These are phyloP conservation scores for Tenthredo distinguenda DNA, from an alignment of 2,888 invertebrate species.

Conservation along the genomic window DNA sequence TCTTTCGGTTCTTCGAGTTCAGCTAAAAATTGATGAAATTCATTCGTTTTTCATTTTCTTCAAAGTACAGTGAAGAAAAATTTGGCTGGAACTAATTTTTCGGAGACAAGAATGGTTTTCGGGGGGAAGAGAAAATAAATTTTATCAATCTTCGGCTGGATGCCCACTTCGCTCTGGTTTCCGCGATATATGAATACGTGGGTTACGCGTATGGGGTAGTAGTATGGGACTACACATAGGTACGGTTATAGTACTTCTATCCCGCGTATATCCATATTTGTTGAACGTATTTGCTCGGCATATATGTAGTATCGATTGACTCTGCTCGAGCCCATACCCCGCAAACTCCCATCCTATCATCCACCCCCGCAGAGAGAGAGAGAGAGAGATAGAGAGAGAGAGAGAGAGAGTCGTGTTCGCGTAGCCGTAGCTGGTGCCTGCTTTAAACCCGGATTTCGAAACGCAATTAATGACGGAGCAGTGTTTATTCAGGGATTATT, in stretches of 20 bases:
- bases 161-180: no score
- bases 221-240: background rate
- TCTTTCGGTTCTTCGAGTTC: no score
- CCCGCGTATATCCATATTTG: conserved; percentile 66
- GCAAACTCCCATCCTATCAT: background rate
- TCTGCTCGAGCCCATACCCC: conserved; percentile 52
- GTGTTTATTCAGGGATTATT: conserved; percentile 72
- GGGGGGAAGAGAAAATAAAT: no score
- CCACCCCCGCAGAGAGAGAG: background rate
- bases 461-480: conserved; percentile 71
- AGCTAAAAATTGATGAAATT: no score
- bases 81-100: no score
- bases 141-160: no score
- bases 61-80: no score
- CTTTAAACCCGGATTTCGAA: conserved; percentile 72
- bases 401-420: background rate
- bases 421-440: conserved; percentile 47
- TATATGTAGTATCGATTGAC: conserved; percentile 66
- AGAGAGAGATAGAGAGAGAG: background rate
- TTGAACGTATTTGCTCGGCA: conserved; percentile 69
- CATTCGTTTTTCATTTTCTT: no score
- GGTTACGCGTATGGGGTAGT: background rate
- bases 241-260: background rate
- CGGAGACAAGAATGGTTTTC: no score
- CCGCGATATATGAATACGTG: no score